Conservation (phyloP, 2,797 vertebrate genomes). For the Phalanger gymnotis region DNA sequence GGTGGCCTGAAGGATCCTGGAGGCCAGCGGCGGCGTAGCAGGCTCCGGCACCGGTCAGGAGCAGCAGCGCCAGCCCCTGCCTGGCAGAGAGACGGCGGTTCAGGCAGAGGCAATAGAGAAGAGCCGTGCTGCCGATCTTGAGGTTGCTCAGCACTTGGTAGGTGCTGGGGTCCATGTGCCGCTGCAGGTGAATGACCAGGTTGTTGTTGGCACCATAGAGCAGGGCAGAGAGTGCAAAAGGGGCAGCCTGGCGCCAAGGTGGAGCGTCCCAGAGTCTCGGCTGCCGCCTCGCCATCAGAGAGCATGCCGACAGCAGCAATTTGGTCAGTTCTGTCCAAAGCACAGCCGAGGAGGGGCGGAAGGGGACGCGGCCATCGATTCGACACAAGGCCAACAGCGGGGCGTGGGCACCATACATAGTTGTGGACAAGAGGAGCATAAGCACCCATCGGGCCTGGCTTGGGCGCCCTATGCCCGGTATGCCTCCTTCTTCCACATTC, state of each 20-base stretch:
- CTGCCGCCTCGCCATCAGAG: slow-evolving; percentile 80
- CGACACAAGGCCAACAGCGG: slow-evolving; percentile 92
- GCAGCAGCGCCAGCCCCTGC: slow-evolving; percentile 89
- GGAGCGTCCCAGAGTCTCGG: slow-evolving; percentile 68
- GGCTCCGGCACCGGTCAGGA: slow-evolving; percentile 90
- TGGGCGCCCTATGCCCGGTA: slow-evolving; percentile 68
- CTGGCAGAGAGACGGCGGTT: slow-evolving; percentile 84
- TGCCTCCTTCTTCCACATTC: slow-evolving; percentile 75
- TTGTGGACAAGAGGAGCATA: slow-evolving; percentile 89
- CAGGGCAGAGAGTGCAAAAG: slow-evolving; percentile 91
- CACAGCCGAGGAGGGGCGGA: slow-evolving; percentile 91
- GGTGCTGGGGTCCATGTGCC: slow-evolving; percentile 96
- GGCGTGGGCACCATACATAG: slow-evolving; percentile 94
- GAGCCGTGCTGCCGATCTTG: slow-evolving; percentile 93
- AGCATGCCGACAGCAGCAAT: slow-evolving; percentile 87
- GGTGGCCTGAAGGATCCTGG: slow-evolving; percentile 60
- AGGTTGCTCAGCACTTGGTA: slow-evolving; percentile 96
- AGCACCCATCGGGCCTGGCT: slow-evolving; percentile 85
- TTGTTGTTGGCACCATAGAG: slow-evolving; percentile 97
- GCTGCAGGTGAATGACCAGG: slow-evolving; percentile 95
- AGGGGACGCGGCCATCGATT: slow-evolving; percentile 89
- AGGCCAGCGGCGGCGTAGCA: slow-evolving; percentile 91
- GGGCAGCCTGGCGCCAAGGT: slow-evolving; percentile 81
- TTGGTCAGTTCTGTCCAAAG: slow-evolving; percentile 92
- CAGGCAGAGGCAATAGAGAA: slow-evolving; percentile 92